These are phyloP conservation scores for Sturnira hondurensis DNA, from an alignment of 2,113 vertebrate genomes.

Conservation along the genomic window DNA sequence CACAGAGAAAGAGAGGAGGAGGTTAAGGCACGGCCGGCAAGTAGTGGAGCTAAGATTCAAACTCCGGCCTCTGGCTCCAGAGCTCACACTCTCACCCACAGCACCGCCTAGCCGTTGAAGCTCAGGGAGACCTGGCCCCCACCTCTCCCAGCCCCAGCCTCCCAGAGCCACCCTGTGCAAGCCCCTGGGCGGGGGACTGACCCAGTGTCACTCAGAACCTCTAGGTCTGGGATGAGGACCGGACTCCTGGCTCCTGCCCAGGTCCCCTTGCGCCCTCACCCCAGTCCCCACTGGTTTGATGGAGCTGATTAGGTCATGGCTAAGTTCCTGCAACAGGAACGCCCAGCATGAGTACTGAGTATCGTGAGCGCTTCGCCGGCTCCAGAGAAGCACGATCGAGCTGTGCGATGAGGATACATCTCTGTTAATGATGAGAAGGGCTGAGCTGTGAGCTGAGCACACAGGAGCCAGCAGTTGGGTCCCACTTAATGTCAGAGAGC, in stretches of 20 bases:
- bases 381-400: slow-evolving; percentile 70
- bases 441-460: slow-evolving; percentile 62
- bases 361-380: slow-evolving; percentile 68
- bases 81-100: background rate
- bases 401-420: slow-evolving; percentile 63
- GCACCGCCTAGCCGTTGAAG: background rate
- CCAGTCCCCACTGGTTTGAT: slow-evolving; percentile 18
- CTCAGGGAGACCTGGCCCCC: background rate
- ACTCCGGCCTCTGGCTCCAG: background rate
- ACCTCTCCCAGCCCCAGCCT: background rate
- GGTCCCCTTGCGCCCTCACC: background rate
- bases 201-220: background rate
- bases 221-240: background rate
- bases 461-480: slow-evolving; percentile 63
- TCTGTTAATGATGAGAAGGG: slow-evolving; percentile 71
- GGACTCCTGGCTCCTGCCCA: background rate
- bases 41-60: background rate
- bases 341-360: slow-evolving; percentile 57
- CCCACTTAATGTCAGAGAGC: slow-evolving; percentile 55
- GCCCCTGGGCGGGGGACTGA: too few species aligned
- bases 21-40: background rate
- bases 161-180: background rate
- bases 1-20: background rate
- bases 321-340: slow-evolving; percentile 45
- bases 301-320: slow-evolving; percentile 66